Base-by-base conservation (phyloP, 2,888 invertebrate genomes). In the Pyrrhosoma nymphula region DNA sequence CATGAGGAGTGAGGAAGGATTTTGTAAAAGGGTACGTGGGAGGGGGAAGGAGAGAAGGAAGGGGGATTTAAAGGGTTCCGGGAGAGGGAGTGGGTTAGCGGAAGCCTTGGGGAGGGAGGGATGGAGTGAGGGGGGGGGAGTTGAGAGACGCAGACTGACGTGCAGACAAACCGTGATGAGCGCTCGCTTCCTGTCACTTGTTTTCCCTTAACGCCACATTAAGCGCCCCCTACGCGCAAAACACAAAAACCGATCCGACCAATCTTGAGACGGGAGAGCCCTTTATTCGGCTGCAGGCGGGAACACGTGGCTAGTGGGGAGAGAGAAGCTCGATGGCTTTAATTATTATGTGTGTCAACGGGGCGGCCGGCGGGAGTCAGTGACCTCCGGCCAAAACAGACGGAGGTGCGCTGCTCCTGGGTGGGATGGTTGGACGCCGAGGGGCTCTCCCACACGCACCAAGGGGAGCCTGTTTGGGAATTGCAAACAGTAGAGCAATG, bases 321-420 rank as follows among this genome's bases (percentile, higher is more conserved):
- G 47, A 47, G 8, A 47, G 47, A 47, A 47, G n/a, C 69, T n/a
- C 69, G 69, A 69, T 69, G 69, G 82, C 82, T 82, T 35, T 35
- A 35, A 39, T 91, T 93, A 93, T 93, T 93, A 93, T 93, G 63
- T 93, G 93, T 93, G 93, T 93, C 93, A 93, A 93, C 93, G 93
- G 93, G 47, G 12, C 35, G 35, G n/a, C 39, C 23, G 16, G 39
- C 39, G 63, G 69, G 47, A 69, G 47, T 69, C 93, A 69, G 47
- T n/a, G 93, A 69, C 93, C 93, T 93, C 93, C 14, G 47, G 69
- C 93, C 93, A 93, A 93, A 93, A 93, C 93, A 93, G 69, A 91
- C 23, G 63, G 60, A 60, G 60, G 91, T 39, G 60, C 60, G 75
- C n/a, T 56, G 56, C 90, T 55, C 60, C 47, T 55, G 18, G 60